Percentiles rank a stretch among this genome's conserved stretches.
These are phyloP conservation scores for Temnothorax curvispinosus DNA, from an alignment of 1,140 invertebrate species.

Conservation along the genomic window DNA sequence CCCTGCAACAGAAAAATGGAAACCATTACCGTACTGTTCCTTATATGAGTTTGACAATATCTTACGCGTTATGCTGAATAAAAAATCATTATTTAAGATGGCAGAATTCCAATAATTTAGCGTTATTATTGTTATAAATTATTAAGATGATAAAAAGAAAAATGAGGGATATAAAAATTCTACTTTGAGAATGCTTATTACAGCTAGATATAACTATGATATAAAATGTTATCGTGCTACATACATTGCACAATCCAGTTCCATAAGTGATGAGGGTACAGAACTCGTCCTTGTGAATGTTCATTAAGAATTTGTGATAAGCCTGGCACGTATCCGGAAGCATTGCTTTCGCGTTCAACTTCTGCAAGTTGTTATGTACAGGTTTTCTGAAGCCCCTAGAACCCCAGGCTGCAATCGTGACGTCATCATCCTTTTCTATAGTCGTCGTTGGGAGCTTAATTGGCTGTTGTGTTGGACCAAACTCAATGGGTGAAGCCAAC, in stretches of 20 bases:
- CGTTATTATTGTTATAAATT: background rate
- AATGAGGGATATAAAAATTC: background rate
- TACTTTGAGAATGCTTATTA: background rate
- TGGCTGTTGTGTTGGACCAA: background rate
- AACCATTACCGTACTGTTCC: background rate
- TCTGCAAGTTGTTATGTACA: slow-evolving; percentile 24
- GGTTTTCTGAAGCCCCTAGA: background rate
- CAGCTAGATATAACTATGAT: background rate
- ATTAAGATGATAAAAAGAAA: background rate
- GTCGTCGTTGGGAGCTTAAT: background rate
- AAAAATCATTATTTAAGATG: background rate
- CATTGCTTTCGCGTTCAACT: background rate
- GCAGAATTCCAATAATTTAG: background rate
- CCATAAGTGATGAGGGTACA: background rate
- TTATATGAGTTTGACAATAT: background rate
- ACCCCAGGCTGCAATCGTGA: slow-evolving; percentile 36
- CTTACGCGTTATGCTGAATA: background rate
- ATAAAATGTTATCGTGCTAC: background rate
- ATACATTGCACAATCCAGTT: slow-evolving; percentile 28
- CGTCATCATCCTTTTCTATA: background rate
- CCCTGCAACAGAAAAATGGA: slow-evolving; percentile 65
- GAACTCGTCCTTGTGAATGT: background rate
- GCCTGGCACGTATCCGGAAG: background rate
- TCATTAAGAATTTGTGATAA: background rate
- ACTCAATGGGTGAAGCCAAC: background rate